phyloP scores from a whole-genome alignment of 2,797 vertebrate species.

The Intellagama lesueurii region DNA sequence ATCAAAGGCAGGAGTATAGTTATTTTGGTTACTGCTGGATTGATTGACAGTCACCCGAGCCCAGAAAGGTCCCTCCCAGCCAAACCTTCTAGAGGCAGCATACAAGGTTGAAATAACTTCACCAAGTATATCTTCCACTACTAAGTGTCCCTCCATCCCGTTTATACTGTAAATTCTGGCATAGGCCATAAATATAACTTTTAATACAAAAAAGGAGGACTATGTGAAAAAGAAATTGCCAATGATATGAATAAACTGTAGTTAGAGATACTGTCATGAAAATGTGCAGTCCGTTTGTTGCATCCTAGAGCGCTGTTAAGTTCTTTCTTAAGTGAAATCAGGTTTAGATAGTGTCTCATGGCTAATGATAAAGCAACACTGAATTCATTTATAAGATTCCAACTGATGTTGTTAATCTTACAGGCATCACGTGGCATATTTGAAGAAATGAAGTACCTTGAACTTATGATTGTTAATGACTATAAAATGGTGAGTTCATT shows the following conservation, averaged over 20 bases:
- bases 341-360: neutral
- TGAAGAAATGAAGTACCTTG: conserved; percentile 98
- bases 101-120: no score
- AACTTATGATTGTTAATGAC: conserved; percentile 97
- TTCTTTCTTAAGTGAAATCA: neutral
- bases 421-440: conserved; percentile 92
- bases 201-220: neutral
- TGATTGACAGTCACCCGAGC: no score
- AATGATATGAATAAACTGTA: neutral
- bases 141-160: neutral
- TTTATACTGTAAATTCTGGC: neutral
- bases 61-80: no score
- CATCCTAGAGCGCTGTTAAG: neutral
- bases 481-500: conserved; percentile 90
- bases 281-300: neutral
- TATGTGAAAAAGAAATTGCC: neutral
- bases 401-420: conserved; percentile 63
- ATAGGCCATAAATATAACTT: neutral
- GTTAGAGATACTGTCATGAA: neutral
- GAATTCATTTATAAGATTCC: conserved; percentile 34
- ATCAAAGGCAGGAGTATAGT: no score
- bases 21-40: no score
- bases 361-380: neutral
- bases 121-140: neutral
- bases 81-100: no score